Evolutionary conservation across 2,888 invertebrate genomes (phyloP).

Genomic region (Gandaritis pyraliata): DNA sequence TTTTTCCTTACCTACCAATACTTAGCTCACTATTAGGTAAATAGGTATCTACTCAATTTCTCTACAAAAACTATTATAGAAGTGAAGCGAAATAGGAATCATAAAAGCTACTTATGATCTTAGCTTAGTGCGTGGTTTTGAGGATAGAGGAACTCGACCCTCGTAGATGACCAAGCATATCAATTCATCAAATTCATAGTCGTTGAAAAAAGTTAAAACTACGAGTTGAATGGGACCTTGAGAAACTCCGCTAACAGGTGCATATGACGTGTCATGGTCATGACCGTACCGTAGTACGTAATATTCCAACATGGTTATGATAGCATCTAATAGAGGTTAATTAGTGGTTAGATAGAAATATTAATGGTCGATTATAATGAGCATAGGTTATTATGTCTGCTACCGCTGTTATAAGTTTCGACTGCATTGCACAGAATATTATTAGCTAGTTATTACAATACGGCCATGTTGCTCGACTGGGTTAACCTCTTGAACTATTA

Average conservation of each 20-base stretch:
- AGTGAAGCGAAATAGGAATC: no score
- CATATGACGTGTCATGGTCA: not conserved
- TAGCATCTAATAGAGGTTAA: not conserved
- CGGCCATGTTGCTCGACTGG: not conserved
- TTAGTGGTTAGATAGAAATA: not conserved
- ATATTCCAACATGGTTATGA: not conserved
- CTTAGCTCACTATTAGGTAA: not conserved
- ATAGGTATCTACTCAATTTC: not conserved
- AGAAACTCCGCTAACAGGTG: not conserved
- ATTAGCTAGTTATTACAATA: no score
- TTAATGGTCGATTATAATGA: not conserved
- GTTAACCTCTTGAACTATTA: not conserved
- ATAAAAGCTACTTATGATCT: no score
- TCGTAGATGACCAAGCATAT: no score
- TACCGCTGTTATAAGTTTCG: not conserved
- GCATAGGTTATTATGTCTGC: no score
- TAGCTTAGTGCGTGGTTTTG: no score
- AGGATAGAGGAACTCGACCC: no score
- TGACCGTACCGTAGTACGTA: not conserved
- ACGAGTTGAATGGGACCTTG: not conserved
- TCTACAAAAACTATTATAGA: no score
- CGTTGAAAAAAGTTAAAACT: not conserved
- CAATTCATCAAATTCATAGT: no score
- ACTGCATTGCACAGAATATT: not conserved
- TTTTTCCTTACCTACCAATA: constrained; percentile 4